These are phyloP conservation scores for Ageneiosus marmoratus DNA, from an alignment of 2,113 vertebrate genomes.

Conservation along the genomic window DNA sequence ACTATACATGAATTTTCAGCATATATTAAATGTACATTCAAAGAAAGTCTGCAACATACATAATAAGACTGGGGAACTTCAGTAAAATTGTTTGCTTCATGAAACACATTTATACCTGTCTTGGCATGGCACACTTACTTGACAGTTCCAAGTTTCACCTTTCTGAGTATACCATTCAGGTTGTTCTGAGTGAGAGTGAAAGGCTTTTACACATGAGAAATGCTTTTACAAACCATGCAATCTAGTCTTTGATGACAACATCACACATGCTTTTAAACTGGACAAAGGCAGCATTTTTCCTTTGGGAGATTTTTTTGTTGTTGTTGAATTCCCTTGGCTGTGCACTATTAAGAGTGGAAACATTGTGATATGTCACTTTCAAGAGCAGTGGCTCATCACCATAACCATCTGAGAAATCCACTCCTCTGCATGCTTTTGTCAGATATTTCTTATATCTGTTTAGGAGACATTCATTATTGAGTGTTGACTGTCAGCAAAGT, in stretches of 20 bases:
- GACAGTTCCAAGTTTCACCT: neutral
- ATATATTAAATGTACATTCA: neutral
- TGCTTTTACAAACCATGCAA: slow-evolving; percentile 11
- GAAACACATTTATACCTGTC: neutral
- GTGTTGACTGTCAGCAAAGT: neutral
- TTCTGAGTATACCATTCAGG: neutral
- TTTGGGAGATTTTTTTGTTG: neutral
- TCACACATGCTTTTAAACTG: slow-evolving; percentile 21
- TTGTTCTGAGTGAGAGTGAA: neutral
- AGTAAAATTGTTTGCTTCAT: neutral
- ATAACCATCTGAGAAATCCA: neutral
- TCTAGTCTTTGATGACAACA: neutral
- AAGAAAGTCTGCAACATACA: neutral
- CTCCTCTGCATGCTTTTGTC: neutral
- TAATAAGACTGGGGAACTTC: neutral
- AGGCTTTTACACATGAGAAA: slow-evolving; percentile 1
- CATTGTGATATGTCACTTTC: slow-evolving; percentile 7
- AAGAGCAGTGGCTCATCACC: neutral
- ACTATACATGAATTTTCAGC: neutral
- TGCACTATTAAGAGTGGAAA: slow-evolving; percentile 11
- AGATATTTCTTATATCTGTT: neutral
- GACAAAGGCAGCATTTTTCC: neutral
- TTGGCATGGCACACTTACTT: neutral
- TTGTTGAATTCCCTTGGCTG: slow-evolving; percentile 21
- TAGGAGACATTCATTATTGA: neutral